Evolutionary conservation across 2,113 vertebrate species (phyloP).

Genomic region (Oncorhynchus mykiss): DNA sequence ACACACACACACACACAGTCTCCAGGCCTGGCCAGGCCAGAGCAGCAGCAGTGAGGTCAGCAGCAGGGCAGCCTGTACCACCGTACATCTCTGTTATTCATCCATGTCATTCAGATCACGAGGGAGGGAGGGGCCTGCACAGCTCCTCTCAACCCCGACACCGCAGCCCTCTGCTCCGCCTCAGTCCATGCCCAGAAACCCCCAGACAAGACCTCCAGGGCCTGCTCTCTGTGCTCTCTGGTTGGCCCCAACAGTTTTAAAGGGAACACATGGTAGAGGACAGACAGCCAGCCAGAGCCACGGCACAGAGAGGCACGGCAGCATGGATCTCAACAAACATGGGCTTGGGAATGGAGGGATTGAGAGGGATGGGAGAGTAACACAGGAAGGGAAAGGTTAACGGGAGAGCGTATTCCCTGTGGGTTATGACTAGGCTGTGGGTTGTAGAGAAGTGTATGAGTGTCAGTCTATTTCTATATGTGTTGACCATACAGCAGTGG

Average conservation of each 20-base stretch:
- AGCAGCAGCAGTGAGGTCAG: constrained; percentile 60
- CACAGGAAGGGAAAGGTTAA: background rate
- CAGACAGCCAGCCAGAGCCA: constrained; percentile 47
- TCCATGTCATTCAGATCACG: constrained; percentile 72
- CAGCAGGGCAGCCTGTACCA: constrained; percentile 60
- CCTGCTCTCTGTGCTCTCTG: constrained; percentile 49
- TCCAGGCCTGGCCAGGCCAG: constrained; percentile 41
- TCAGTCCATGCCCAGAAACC: constrained; percentile 45
- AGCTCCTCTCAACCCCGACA: constrained; percentile 64
- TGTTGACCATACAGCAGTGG: background rate
- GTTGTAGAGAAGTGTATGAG: background rate
- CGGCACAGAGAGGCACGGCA: constrained; percentile 44
- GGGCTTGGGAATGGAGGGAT: background rate
- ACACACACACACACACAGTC: background rate
- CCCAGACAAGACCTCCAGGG: constrained; percentile 49
- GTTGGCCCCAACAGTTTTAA: constrained; percentile 55
- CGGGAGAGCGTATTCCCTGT: background rate
- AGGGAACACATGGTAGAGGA: constrained; percentile 70
- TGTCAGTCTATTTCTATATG: background rate
- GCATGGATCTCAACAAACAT: constrained; percentile 53
- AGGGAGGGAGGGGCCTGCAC: constrained; percentile 50
- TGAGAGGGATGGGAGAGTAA: background rate
- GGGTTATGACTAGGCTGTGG: background rate
- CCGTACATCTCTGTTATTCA: constrained; percentile 72
- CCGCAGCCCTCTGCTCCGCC: constrained; percentile 58